Base-by-base conservation (phyloP, 1,140 invertebrate species). In the Physella acuta region DNA sequence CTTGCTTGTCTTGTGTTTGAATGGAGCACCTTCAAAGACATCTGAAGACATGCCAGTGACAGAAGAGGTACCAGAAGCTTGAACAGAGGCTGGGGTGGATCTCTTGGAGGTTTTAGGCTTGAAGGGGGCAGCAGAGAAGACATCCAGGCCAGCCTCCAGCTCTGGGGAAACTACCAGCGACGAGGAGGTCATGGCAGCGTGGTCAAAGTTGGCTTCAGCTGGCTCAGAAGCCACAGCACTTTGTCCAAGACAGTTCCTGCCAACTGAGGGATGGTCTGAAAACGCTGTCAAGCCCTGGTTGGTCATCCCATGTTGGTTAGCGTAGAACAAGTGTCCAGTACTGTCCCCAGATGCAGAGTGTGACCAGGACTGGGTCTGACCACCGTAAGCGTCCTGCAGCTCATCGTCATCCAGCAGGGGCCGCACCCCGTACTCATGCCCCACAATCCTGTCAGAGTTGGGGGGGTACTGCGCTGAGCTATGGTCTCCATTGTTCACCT, bases 351-450 rank as follows among this genome's bases (percentile, higher is more conserved):
- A 24, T 24, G 20, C 61, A 58, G 70, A 8, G 34, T 62, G 64
- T 16, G 51, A 28, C 44, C 28, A 68, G 30, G 60, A 62, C 52
- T 73, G 72, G 58, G 72, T 68, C 58, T 73, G 74, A 36, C 44
- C 58, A n/a, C 71, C 33, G 8, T 86, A 88, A 3, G 86, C 85
- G 62, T 90, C 90, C 1, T 89, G 89, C 70, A 93, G 80, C 78
- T 93, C 92, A 80, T 93, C 92, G 74, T 94, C 92, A 34, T 92
- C 85, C 0, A 94, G 80, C 14, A 94, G 80, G 1, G 92, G 92
- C 72, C 89, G 89, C 70, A 92, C 91, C 1, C 92, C 92, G 75
- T 93, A 92, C 67, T 91, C 89, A 83, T 93, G 92, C 0, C 91
- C 91, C 0, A 92, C 88, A 59, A 92, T 88, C 51, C 85, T 75